A percentile compares a stretch with the other conserved stretches of the same genome.
phyloP scores from a whole-genome alignment of 1,140 invertebrate species.

The Anastatus disparis region DNA sequence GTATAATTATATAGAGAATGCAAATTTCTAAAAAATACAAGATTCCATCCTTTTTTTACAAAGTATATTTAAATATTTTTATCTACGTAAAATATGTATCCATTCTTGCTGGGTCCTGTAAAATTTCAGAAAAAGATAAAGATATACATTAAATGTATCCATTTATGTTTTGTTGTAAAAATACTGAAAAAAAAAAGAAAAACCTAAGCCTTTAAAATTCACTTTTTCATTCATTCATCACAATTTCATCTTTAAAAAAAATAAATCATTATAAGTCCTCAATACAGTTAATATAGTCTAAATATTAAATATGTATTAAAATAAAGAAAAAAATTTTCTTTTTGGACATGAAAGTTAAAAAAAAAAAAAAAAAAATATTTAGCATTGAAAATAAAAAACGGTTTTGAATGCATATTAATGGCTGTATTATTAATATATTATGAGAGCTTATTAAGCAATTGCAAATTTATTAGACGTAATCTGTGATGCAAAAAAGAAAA shows the following conservation, averaged over 20 bases:
- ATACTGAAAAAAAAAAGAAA: neutral
- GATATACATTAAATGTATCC: conserved; percentile 11
- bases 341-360: too few species aligned
- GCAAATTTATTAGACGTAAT: too few species aligned
- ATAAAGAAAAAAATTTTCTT: too few species aligned
- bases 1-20: conserved; percentile 22
- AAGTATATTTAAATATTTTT: conserved; percentile 28
- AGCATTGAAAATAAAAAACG: too few species aligned
- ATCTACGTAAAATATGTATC: conserved; percentile 15
- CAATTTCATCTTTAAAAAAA: conserved; percentile 8
- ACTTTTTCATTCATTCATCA: conserved; percentile 16
- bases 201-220: neutral
- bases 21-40: conserved; percentile 34
- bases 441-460: too few species aligned
- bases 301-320: too few species aligned
- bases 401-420: too few species aligned
- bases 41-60: conserved; percentile 37
- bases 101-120: conserved; percentile 3
- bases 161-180: conserved; percentile 17
- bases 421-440: too few species aligned
- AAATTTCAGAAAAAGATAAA: conserved; percentile 21
- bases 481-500: neutral
- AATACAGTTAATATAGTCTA: too few species aligned
- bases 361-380: too few species aligned
- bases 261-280: too few species aligned